phyloP scores from a whole-genome alignment of 2,797 vertebrate genomes.

The Setipinna tenuifilis region DNA sequence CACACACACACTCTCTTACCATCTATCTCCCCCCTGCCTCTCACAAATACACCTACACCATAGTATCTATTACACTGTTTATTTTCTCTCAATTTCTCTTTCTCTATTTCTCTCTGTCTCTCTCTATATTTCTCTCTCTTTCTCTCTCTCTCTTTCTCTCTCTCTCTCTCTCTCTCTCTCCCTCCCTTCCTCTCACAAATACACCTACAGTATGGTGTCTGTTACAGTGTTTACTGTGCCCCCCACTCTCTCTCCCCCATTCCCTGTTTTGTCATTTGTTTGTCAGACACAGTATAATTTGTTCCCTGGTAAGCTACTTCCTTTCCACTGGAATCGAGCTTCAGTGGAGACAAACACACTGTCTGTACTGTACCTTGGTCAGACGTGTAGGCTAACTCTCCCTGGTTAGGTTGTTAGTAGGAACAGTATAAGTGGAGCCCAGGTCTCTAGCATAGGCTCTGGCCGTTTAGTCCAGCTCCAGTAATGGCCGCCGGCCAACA shows the following conservation, averaged over 20 bases:
- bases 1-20: conserved; percentile 43
- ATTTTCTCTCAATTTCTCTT: background rate
- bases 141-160: conserved; percentile 16
- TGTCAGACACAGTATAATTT: conserved; percentile 21
- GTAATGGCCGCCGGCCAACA: background rate
- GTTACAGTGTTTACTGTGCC: too few relatives aligned
- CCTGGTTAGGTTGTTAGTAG: background rate
- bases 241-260: background rate
- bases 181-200: too few relatives aligned
- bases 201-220: too few relatives aligned
- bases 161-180: background rate
- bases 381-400: background rate
- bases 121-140: conserved; percentile 55
- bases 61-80: background rate
- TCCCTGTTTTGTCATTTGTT: conserved; percentile 39
- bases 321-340: background rate
- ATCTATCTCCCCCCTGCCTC: background rate
- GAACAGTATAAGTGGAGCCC: background rate
- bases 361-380: background rate
- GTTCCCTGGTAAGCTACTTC: conserved; percentile 9
- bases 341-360: background rate
- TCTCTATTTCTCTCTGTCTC: background rate
- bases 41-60: conserved; percentile 15
- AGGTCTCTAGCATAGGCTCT: background rate
- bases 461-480: background rate